Evolutionary conservation across 2,113 vertebrate genomes (phyloP), one percentile per base, ranked within the genome.

Genomic region (Xiphophorus hellerii): DNA sequence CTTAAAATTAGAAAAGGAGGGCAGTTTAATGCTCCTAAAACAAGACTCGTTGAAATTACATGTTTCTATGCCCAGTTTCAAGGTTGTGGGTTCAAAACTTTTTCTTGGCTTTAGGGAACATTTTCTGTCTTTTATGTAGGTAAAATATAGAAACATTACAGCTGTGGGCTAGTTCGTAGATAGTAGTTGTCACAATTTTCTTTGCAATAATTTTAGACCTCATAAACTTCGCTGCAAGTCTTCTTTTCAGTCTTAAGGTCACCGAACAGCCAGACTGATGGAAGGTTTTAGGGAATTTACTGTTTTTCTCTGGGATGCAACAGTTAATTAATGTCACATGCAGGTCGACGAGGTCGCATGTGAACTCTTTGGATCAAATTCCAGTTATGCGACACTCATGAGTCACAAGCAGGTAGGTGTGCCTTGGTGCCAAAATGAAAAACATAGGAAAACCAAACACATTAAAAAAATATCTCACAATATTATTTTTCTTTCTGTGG

Each of bases 341-440:
- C 74, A 39, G 69, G 61, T 64, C 58, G 31, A 54, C 4, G 61
- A 73, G 73, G 82, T 81, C 70, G 27, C 61, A 58, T 63, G 71
- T 48, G 37, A 82, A 42, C 60, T 8, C 11, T 51, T 74, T 4
- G 20, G 66, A 76, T 68, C 80, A 83, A 81, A 69, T 27, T 48
- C 29, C 65, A 69, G 61, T 28, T 68, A 83, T 67, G 31, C 78
- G 80, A 78, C 13, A 65, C 39, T 31, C 0, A 0, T 0, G n/a
- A 71, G 73, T 87, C 86, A 84, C 73, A 74, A 67, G 81, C 76
- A 68, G 44, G 27, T 11, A 71, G 80, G 35, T 37, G 22, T 51
- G 48, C 76, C 33, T 71, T 66, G 30, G 35, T n/a, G 62, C 29
- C 31, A 63, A 75, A 73, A 44, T 61, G 22, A n/a, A 76, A 25